Evolutionary conservation across 1,140 invertebrate genomes (phyloP).

Genomic region (Agrilus planipennis): DNA sequence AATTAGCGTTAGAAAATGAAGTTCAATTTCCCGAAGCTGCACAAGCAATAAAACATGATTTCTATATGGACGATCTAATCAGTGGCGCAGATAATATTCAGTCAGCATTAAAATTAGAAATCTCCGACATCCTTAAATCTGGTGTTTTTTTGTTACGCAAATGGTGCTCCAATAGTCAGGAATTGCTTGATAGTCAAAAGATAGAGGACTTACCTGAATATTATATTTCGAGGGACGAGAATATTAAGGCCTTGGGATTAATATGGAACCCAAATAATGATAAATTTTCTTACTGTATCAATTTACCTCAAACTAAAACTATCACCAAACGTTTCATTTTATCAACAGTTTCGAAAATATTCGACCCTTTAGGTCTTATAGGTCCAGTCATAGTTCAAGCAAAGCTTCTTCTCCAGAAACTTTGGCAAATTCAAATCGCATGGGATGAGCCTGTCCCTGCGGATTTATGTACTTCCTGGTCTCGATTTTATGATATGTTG

Average conservation of each 20-base stretch:
- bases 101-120: slow-evolving; percentile 11
- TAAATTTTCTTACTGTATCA: background rate
- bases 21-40: background rate
- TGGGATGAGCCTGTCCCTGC: slow-evolving; percentile 1
- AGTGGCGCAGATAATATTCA: slow-evolving; percentile 14
- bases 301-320: background rate
- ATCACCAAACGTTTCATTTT: background rate
- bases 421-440: background rate
- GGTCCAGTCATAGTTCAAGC: background rate
- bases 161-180: background rate
- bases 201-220: background rate
- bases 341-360: background rate
- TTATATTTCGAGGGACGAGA: background rate
- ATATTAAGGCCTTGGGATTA: background rate
- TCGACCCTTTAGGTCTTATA: background rate
- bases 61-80: slow-evolving; percentile 20
- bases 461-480: background rate
- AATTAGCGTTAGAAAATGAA: background rate
- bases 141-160: background rate
- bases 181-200: background rate
- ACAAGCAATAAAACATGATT: slow-evolving; percentile 1
- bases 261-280: background rate
- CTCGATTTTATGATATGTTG: background rate
- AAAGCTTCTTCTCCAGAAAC: background rate
- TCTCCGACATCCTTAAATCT: background rate